phyloP scores from a whole-genome alignment of 2,888 invertebrate genomes.

The Polymixis lichenea region DNA sequence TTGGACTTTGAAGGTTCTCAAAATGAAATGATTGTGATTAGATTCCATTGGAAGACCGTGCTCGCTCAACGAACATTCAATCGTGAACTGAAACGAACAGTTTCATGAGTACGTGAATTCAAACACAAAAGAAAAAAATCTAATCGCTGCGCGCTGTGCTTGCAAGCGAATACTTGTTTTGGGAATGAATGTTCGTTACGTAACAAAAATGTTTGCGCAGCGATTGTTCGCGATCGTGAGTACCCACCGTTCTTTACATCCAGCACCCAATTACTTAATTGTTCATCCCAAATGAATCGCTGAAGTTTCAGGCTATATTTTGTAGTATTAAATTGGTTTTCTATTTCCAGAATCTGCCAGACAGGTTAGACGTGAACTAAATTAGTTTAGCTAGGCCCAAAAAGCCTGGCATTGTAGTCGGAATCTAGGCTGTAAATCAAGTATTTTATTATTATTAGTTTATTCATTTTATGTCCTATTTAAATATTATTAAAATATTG shows the following conservation, averaged over 20 bases:
- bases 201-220: no score
- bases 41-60: background rate
- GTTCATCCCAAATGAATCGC: conserved; percentile 15
- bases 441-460: background rate
- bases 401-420: conserved; percentile 16
- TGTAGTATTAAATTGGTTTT: conserved; percentile 37
- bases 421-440: conserved; percentile 19
- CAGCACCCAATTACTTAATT: conserved; percentile 1
- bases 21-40: background rate
- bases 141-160: background rate
- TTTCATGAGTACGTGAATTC: background rate
- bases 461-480: background rate
- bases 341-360: conserved; percentile 36
- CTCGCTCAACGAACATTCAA: background rate
- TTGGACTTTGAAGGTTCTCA: background rate
- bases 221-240: background rate
- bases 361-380: conserved; percentile 38
- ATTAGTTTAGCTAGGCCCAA: conserved; percentile 35
- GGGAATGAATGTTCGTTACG: background rate
- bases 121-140: background rate
- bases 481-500: background rate
- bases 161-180: background rate
- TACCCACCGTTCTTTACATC: background rate
- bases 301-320: conserved; percentile 1
- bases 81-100: background rate